phyloP scores from a whole-genome alignment of 1,140 invertebrate genomes.

The Caenorhabditis latens region DNA sequence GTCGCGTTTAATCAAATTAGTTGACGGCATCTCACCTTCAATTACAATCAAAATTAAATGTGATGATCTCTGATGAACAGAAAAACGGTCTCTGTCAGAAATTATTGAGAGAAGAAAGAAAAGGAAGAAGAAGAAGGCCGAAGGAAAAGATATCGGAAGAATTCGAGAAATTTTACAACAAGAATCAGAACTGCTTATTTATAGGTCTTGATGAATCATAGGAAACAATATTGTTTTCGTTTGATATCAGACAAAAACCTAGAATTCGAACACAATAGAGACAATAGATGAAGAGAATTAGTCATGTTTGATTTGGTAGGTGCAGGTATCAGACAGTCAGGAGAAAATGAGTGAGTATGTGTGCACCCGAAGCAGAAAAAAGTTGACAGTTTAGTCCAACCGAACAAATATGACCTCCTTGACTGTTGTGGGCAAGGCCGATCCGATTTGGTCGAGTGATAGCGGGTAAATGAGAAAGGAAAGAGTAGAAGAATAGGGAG shows the following conservation, averaged over 20 bases:
- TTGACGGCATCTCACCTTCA: constrained; percentile 48
- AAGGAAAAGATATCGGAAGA: neutral
- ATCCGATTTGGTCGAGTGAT: constrained; percentile 46
- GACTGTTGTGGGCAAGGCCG: neutral
- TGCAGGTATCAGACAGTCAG: neutral
- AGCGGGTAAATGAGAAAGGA: constrained; percentile 10
- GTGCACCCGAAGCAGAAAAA: neutral
- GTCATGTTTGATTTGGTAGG: constrained; percentile 45
- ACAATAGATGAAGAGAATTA: constrained; percentile 5
- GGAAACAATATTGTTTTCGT: too few species aligned
- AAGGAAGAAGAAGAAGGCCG: neutral
- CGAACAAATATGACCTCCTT: constrained; percentile 48
- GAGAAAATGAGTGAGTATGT: neutral
- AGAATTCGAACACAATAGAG: neutral
- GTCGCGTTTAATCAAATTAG: constrained; percentile 29
- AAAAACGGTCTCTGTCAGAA: neutral
- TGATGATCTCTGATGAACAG: neutral
- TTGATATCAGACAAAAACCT: too few species aligned
- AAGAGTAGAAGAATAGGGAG: neutral
- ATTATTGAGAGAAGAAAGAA: neutral
- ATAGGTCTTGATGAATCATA: too few species aligned
- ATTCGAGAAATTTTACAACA: neutral
- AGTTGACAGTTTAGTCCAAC: neutral
- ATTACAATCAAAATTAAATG: neutral
- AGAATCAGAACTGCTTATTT: neutral